A percentile compares a stretch with the other conserved stretches of the same genome.
Conservation (phyloP, 2,888 invertebrate species). For the Eupithecia abbreviata region DNA sequence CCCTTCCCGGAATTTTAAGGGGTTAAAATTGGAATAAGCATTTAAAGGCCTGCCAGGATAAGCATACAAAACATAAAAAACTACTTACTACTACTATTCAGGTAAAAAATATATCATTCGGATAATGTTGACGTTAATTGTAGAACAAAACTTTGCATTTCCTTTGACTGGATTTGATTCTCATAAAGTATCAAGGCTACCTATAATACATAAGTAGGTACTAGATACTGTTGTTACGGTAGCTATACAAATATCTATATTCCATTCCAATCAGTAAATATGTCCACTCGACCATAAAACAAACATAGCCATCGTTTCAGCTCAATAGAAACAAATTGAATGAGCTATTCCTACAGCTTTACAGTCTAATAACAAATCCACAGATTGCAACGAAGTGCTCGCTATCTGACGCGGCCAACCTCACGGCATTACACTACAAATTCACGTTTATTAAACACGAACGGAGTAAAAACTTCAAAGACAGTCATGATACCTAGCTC, state of each 20-base stretch:
- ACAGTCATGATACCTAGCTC: constrained; percentile 37
- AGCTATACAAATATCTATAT: background rate
- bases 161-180: background rate
- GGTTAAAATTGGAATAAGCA: too few species aligned
- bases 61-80: too few species aligned
- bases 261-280: background rate
- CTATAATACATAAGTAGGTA: too few species aligned
- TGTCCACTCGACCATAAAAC: background rate
- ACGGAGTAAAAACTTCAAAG: constrained; percentile 41
- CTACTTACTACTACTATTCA: too few species aligned
- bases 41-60: too few species aligned
- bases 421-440: constrained; percentile 35
- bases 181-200: background rate
- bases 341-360: constrained; percentile 32
- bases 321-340: constrained; percentile 41
- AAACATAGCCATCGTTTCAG: background rate
- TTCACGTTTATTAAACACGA: constrained; percentile 38
- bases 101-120: background rate
- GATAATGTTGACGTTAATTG: background rate
- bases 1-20: too few species aligned
- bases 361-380: constrained; percentile 29
- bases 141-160: background rate
- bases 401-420: constrained; percentile 19
- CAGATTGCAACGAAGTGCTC: constrained; percentile 29
- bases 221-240: background rate